These are phyloP conservation scores for Tupaia chinensis DNA, from an alignment of 2,113 vertebrate genomes.

Conservation along the genomic window DNA sequence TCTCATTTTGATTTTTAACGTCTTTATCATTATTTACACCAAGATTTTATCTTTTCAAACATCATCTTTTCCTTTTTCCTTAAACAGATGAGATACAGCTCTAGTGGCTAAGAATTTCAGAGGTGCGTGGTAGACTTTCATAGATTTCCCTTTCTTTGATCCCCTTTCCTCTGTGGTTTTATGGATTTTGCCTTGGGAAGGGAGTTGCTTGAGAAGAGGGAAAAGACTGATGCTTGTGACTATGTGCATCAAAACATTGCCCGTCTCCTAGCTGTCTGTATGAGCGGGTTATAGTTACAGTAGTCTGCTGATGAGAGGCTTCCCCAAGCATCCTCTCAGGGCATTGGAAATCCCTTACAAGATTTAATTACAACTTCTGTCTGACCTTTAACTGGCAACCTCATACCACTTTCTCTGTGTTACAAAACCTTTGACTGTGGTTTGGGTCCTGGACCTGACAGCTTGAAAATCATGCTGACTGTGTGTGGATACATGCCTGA, in stretches of 20 bases:
- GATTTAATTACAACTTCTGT: constrained; percentile 5
- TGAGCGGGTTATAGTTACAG: background rate
- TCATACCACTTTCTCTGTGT: background rate
- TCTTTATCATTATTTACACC: background rate
- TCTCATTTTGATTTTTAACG: constrained; percentile 19
- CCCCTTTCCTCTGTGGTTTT: background rate
- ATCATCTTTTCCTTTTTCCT: background rate
- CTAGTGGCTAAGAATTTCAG: background rate
- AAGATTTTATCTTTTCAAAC: background rate
- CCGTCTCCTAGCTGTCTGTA: background rate
- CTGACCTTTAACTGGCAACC: background rate
- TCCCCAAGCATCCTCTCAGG: background rate
- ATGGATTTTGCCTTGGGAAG: background rate
- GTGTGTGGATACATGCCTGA: too few relatives aligned
- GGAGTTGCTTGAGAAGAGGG: background rate
- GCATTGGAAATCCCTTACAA: background rate
- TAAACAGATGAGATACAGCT: background rate
- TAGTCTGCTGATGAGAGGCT: background rate
- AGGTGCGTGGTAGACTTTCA: background rate
- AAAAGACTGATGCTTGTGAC: background rate
- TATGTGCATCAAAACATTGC: too few relatives aligned
- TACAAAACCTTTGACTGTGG: background rate
- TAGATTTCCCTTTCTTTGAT: background rate
- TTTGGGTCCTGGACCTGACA: too few relatives aligned
- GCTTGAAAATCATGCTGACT: too few relatives aligned